A percentile compares a stretch with the other conserved stretches of the same genome.
Conservation (phyloP, 2,888 invertebrate species). For the Eupithecia insigniata region DNA sequence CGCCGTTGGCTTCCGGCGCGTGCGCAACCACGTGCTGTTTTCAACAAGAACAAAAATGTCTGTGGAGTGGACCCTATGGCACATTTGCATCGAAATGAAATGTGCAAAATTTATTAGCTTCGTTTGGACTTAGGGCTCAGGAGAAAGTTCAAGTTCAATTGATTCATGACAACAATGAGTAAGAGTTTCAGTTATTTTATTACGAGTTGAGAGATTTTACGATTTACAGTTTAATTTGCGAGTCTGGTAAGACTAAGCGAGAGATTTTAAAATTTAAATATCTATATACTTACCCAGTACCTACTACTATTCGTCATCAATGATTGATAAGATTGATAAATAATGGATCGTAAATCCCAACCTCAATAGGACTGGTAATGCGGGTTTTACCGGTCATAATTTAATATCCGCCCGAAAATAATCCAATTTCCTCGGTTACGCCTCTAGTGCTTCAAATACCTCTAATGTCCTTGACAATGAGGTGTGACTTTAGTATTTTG, state of each 20-base stretch:
- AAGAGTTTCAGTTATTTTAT: not conserved
- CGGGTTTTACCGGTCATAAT: slow-evolving; percentile 75
- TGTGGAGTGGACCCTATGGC: too few species aligned
- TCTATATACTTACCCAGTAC: too few species aligned
- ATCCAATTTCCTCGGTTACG: slow-evolving; percentile 73
- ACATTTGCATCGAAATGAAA: slow-evolving; percentile 3
- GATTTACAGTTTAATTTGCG: not conserved
- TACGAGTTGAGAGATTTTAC: not conserved
- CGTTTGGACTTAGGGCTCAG: not conserved
- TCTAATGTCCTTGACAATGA: slow-evolving; percentile 56
- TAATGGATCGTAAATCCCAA: slow-evolving; percentile 56
- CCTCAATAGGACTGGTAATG: slow-evolving; percentile 70
- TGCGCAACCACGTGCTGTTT: slow-evolving; percentile 71
- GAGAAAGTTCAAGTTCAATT: not conserved
- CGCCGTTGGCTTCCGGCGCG: slow-evolving; percentile 66
- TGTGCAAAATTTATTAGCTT: not conserved
- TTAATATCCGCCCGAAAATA: slow-evolving; percentile 82
- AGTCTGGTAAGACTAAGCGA: not conserved
- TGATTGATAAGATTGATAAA: slow-evolving; percentile 38
- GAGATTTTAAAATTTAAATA: not conserved
- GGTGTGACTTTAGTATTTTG: slow-evolving; percentile 27
- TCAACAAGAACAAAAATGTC: slow-evolving; percentile 51
- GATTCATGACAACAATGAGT: not conserved
- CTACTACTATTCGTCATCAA: slow-evolving; percentile 42
- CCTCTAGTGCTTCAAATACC: slow-evolving; percentile 48